These are phyloP conservation scores for Sebastes oblongus DNA, from an alignment of 2,797 vertebrate genomes.

Conservation along the genomic window DNA sequence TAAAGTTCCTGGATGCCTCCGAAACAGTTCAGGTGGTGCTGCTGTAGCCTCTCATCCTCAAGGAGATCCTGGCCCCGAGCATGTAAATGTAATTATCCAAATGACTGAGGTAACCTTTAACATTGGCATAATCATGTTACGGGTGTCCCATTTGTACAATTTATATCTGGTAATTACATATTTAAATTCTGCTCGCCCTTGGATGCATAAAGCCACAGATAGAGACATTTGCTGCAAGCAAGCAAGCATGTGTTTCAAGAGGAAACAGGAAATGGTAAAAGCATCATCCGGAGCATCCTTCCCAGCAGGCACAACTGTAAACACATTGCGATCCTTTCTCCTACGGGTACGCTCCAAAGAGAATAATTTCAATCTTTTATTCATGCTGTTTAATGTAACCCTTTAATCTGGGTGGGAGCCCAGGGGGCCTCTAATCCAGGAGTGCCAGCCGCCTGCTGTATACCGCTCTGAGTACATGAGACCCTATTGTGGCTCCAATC, in stretches of 20 bases:
- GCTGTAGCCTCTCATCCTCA: slow-evolving; percentile 31
- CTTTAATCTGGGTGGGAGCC: slow-evolving; percentile 87
- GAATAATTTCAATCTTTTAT: slow-evolving; percentile 85
- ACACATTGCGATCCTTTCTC: slow-evolving; percentile 58
- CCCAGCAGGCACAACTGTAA: slow-evolving; percentile 43
- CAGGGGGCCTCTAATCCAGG: slow-evolving; percentile 81
- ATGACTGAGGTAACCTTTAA: slow-evolving; percentile 69
- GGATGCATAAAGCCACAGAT: slow-evolving; percentile 31
- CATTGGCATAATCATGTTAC: slow-evolving; percentile 51
- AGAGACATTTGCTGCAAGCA: slow-evolving; percentile 21
- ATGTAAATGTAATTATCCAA: slow-evolving; percentile 72
- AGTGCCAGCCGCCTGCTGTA: slow-evolving; percentile 64
- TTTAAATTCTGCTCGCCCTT: slow-evolving; percentile 54
- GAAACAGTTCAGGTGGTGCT: slow-evolving; percentile 34
- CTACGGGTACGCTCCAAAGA: slow-evolving; percentile 74
- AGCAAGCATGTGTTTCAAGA: slow-evolving; percentile 16
- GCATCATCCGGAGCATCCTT: slow-evolving; percentile 35
- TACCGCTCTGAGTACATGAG: slow-evolving; percentile 71
- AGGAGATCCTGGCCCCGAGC: slow-evolving; percentile 50
- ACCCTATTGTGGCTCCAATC: slow-evolving; percentile 82
- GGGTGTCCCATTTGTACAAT: slow-evolving; percentile 63
- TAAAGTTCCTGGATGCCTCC: slow-evolving; percentile 30
- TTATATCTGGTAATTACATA: slow-evolving; percentile 66
- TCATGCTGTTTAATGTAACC: slow-evolving; percentile 84
- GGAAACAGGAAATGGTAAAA: slow-evolving; percentile 35